Base-by-base conservation (phyloP, 2,797 vertebrate species). In the Falco peregrinus region DNA sequence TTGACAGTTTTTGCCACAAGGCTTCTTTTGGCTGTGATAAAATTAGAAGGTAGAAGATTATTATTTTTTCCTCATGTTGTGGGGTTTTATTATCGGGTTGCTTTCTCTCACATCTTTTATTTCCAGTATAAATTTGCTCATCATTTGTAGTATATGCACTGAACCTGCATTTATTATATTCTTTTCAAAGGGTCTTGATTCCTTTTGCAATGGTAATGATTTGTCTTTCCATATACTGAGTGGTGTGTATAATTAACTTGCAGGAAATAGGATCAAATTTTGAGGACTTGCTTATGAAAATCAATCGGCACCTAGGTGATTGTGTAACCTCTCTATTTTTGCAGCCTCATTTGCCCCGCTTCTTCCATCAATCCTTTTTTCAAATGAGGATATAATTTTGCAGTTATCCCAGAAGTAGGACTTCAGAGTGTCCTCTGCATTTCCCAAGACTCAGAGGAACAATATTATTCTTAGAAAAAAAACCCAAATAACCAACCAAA, bases 1-100 rank as follows among this genome's bases (percentile, higher is more conserved):
- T 86, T 92, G 84, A 91, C 48, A 9, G 43, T 60, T 96, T 94
- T 96, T 87, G 39, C 91, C 82, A 81, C 39, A 87, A 93, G 90
- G n/a, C n/a, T 13, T 90, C 59, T 93, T 91, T 65, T 71, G 45
- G 26, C 45, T 26, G 43, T 84, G 75, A 87, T 91, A 83, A 88
- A 96, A 95, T 93, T 85, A 95, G 77, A 93, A 96, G 26, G 41
- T 53, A 87, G 50, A 53, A 50, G 21, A 19, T 51, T 37, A 60
- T 86, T 87, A 73, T 16, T 71, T 83, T 69, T 87, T 50, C 48
- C 33, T 93, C 28, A 3, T 79, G 35, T 67, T 89, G 76, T 28
- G 6, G 6, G 7, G 4, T 2, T 63, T 90, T 84, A 41, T 88
- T 93, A 76, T 65, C 56, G 64, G 31, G 6, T 60, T 78, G 3